Base-by-base conservation (phyloP, 2,797 vertebrate species). In the Cossypha niveicapilla region DNA sequence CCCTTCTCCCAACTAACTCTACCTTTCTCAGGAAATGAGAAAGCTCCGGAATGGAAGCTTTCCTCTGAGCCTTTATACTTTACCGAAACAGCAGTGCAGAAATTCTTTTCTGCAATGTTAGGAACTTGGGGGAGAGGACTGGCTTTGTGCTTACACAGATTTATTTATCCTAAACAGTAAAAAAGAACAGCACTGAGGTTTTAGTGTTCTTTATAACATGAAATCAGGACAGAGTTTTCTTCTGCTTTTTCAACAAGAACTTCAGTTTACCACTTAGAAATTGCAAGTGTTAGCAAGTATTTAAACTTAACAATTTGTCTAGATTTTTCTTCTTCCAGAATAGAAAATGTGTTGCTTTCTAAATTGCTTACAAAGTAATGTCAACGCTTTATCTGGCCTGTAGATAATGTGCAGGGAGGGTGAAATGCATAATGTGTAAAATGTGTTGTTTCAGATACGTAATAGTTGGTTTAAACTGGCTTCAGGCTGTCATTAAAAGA, bases 391-490 rank as follows among this genome's bases (percentile, higher is more conserved):
- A 53, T 53, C n/a, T 91, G 74, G 67, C n/a, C 11, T 63, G 22
- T 51, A 58, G 41, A 11, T 78, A 51, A 4, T 51, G 53, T 39
- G 48, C 7, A 14, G 1, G 8, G 16, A 2, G 2, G 9, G 6
- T 13, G 10, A 65, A 75, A 65, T 57, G 17, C 39, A 25, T 94
- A 70, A 86, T 30, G 7, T 79, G n/a, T 91, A 30, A 89, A 92
- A 92, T 81, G 13, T 96, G 10, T 82, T 91, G 60, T 97, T 96
- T 74, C 98, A 99, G 99, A 80, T 99, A 99, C 45, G 97, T 99
- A 41, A 97, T 98, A 80, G 98, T 98, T 95, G 98, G 98, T 91
- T 98, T 99, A 94, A 98, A 98, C 91, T 99, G 99, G 99, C 98
- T 99, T 83, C 96, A 98, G 95, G 98, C 98, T 83, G 98, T 99